Conservation (phyloP, 2,113 vertebrate genomes). For the Morone chrysops region DNA sequence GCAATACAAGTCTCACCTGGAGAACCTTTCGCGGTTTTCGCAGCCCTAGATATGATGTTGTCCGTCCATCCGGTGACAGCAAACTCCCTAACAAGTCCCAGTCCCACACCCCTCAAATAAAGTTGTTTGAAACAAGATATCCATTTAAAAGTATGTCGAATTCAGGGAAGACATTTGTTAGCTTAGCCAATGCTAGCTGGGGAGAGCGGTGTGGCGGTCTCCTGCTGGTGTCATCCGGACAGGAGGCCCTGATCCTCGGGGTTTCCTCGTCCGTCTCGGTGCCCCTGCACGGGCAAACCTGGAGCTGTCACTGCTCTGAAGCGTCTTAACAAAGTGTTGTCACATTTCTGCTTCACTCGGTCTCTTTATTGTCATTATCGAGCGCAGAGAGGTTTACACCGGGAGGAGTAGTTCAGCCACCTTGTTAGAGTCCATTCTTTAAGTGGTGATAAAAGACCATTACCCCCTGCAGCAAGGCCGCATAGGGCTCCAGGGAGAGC, state of each 20-base stretch:
- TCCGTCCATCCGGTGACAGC: slow-evolving; percentile 52
- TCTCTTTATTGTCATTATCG: slow-evolving; percentile 40
- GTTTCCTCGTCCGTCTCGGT: slow-evolving; percentile 72
- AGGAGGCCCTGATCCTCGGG: slow-evolving; percentile 81
- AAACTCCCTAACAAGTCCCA: slow-evolving; percentile 53
- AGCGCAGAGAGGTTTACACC: slow-evolving; percentile 38
- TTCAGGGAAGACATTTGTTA: slow-evolving; percentile 70
- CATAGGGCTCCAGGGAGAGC: slow-evolving; percentile 57
- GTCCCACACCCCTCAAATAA: slow-evolving; percentile 29
- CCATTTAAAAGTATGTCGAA: slow-evolving; percentile 61
- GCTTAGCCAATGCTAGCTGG: slow-evolving; percentile 75
- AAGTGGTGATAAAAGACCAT: slow-evolving; percentile 54
- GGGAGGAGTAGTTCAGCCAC: slow-evolving; percentile 34
- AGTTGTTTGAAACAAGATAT: slow-evolving; percentile 33
- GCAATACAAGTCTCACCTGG: slow-evolving; percentile 71
- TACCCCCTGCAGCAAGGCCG: slow-evolving; percentile 57
- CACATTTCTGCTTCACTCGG: slow-evolving; percentile 63
- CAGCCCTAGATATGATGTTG: slow-evolving; percentile 34
- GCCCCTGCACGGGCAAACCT: slow-evolving; percentile 55
- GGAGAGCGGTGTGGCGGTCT: slow-evolving; percentile 47
- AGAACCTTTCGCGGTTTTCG: slow-evolving; percentile 60
- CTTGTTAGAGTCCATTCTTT: slow-evolving; percentile 60
- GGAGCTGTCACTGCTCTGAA: slow-evolving; percentile 62
- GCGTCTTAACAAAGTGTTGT: slow-evolving; percentile 58
- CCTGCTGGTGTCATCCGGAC: slow-evolving; percentile 74